Base-by-base conservation (phyloP, 2,888 invertebrate genomes). In the Calephelis perditalis region DNA sequence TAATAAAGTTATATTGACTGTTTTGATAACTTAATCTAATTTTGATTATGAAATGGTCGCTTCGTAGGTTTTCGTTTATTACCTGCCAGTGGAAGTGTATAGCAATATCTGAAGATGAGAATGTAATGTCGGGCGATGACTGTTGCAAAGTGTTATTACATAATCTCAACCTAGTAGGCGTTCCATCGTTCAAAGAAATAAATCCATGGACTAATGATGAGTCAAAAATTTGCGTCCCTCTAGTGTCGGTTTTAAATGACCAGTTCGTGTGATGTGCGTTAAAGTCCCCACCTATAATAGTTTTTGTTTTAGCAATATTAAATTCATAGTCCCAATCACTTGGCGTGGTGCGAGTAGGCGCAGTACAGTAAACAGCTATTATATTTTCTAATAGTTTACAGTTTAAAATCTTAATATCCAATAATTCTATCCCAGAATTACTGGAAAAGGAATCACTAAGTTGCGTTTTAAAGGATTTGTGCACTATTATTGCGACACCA, bases 241-340 rank as follows among this genome's bases (percentile, higher is more conserved):
- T 67, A 0, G 0, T 0, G 56, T 72, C 70, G 8, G 54, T 67
- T 60, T 66, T 71, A 52, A 10, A 58, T 10, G 36, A 72, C 15
- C 15, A 15, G 15, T 15, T 15, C 15, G 15, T 15, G 15, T 15
- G 72, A 43, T 73, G 73, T 0, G 61, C 72, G 57, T 74, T 71
- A 36, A 71, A 68, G 47, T 71, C 72, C 0, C 72, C 72, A 3
- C 65, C 26, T 11, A 73, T 57, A 5, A 70, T 8, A 8, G 67
- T 57, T 52, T 67, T 70, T 4, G 26, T 46, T 0, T 11, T 3
- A 7, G 11, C 37, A 6, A 55, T 0, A 5, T 63, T 65, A 46
- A 71, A 70, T 1, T 71, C 2, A 4, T 40, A 5, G 11, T 71
- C 68, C 72, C 72, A 74, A 40, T 72, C 70, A 5, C 15, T 35